A percentile compares a stretch with the other conserved stretches of the same genome.
phyloP scores from a whole-genome alignment of 2,888 invertebrate species.

The Ischnus inquisitorius region DNA sequence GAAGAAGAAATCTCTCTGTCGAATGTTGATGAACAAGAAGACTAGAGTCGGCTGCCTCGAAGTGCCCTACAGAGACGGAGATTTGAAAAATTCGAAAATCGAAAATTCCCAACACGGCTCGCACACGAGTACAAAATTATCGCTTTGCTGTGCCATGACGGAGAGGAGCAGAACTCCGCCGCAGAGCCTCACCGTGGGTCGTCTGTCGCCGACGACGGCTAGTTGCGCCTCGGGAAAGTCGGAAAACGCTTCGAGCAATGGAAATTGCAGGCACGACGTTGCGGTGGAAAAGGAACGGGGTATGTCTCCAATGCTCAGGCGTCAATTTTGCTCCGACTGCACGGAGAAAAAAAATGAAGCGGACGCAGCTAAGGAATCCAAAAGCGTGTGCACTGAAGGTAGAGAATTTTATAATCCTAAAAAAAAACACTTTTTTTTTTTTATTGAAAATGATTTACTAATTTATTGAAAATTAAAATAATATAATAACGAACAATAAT shows the following conservation, averaged over 20 bases:
- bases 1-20: constrained; percentile 84
- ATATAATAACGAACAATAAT: not conserved
- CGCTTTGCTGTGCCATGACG: constrained; percentile 85
- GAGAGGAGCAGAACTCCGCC: constrained; percentile 84
- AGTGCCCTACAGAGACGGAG: constrained; percentile 77
- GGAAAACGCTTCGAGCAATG: constrained; percentile 73
- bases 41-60: constrained; percentile 84
- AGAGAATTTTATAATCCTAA: constrained; percentile 39
- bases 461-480: not conserved
- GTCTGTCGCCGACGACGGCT: constrained; percentile 79
- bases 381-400: constrained; percentile 76
- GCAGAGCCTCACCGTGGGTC: constrained; percentile 81
- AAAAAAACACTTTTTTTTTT: not conserved
- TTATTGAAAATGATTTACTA: not conserved
- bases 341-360: constrained; percentile 67
- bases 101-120: constrained; percentile 82
- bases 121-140: constrained; percentile 82
- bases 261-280: constrained; percentile 76
- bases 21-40: constrained; percentile 83
- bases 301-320: constrained; percentile 61
- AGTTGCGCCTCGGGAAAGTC: constrained; percentile 78
- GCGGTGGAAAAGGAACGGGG: constrained; percentile 72
- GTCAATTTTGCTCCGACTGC: constrained; percentile 64
- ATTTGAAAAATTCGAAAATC: constrained; percentile 78
- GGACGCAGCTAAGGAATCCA: constrained; percentile 69